A percentile compares a stretch with the other conserved stretches of the same genome.
Conservation (phyloP, 2,797 vertebrate genomes). For the Petrocephalus sullivani region DNA sequence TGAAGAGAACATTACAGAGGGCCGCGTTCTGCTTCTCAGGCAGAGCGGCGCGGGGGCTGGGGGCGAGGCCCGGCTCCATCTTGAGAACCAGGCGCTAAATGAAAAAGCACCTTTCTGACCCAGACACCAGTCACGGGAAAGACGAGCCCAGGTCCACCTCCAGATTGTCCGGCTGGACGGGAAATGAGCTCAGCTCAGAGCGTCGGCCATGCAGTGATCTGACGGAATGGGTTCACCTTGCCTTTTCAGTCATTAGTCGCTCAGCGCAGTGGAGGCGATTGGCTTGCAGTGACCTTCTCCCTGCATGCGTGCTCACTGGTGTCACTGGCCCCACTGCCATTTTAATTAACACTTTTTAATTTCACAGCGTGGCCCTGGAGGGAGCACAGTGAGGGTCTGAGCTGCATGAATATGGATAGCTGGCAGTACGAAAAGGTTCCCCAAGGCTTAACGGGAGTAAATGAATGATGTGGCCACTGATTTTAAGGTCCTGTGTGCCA, state of each 20-base stretch:
- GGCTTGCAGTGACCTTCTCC: not conserved
- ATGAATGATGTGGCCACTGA: too few species aligned
- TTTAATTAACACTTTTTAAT: slow-evolving; percentile 26
- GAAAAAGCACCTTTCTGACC: not conserved
- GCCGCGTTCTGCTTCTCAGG: not conserved
- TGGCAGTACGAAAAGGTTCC: too few species aligned
- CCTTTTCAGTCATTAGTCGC: not conserved
- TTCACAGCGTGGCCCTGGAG: not conserved
- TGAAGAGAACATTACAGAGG: not conserved
- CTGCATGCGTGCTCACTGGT: not conserved
- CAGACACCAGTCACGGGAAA: not conserved
- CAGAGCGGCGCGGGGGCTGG: not conserved
- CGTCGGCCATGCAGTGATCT: not conserved
- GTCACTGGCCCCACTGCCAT: not conserved
- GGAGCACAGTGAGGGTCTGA: not conserved
- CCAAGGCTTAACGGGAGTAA: too few species aligned
- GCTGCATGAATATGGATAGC: not conserved
- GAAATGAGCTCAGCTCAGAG: not conserved
- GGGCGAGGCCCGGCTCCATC: not conserved
- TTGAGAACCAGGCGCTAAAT: not conserved
- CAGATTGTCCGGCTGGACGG: not conserved
- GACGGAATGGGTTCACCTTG: not conserved
- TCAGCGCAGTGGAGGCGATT: not conserved
- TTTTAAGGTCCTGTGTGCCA: not conserved
- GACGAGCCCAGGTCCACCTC: not conserved